These are phyloP conservation scores for Crematogaster levior DNA, from an alignment of 2,888 invertebrate genomes.

Conservation along the genomic window DNA sequence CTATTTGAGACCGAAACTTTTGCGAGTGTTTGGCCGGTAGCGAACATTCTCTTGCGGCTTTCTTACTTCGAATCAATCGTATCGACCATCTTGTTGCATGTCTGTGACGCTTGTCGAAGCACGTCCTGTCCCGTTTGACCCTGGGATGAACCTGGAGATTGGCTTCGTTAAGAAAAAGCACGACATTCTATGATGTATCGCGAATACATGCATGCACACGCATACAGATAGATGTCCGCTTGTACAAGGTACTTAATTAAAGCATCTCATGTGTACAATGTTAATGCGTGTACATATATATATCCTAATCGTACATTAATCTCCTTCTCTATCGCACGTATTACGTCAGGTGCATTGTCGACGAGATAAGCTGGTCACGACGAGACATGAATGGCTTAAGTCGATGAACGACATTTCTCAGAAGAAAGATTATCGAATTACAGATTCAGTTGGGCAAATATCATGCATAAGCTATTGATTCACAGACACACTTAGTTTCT, in stretches of 20 bases:
- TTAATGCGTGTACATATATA: slow-evolving; percentile 4
- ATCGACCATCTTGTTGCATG: slow-evolving; percentile 56
- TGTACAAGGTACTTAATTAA: slow-evolving; percentile 59
- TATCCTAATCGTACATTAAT: slow-evolving; percentile 59
- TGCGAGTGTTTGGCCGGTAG: background rate
- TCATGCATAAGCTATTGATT: background rate
- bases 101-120: slow-evolving; percentile 46
- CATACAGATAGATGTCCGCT: background rate
- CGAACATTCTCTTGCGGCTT: slow-evolving; percentile 10
- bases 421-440: slow-evolving; percentile 12
- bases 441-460: background rate
- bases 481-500: background rate
- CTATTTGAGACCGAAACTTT: slow-evolving; percentile 29
- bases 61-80: slow-evolving; percentile 56
- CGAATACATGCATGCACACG: slow-evolving; percentile 2
- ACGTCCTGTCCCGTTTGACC: slow-evolving; percentile 75
- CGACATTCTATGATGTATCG: slow-evolving; percentile 58
- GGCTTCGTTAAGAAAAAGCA: slow-evolving; percentile 79
- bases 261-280: slow-evolving; percentile 31
- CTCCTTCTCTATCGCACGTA: slow-evolving; percentile 13
- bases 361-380: slow-evolving; percentile 43
- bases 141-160: slow-evolving; percentile 77
- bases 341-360: slow-evolving; percentile 40
- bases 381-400: slow-evolving; percentile 17
- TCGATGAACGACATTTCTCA: background rate